Evolutionary conservation across 1,140 invertebrate genomes (phyloP).

Genomic region (Brachionus koreanus): DNA sequence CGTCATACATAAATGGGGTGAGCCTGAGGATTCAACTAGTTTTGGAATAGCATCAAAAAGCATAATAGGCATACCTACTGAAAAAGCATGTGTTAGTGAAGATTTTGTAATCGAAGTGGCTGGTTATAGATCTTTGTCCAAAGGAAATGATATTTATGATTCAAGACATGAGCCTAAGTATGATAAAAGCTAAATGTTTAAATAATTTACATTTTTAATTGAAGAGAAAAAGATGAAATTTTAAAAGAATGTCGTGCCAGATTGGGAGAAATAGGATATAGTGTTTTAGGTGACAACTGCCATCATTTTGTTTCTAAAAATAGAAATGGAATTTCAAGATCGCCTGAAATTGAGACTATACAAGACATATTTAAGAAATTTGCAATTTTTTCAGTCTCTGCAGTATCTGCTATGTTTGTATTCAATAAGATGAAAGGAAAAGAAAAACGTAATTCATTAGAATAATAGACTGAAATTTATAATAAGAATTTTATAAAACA

Average conservation of each 20-base stretch:
- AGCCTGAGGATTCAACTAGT: not conserved
- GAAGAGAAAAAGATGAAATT: conserved; percentile 22
- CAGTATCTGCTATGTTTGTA: not conserved
- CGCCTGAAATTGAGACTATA: not conserved
- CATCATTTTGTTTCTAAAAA: not conserved
- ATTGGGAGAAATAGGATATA: conserved; percentile 19
- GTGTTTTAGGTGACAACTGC: not conserved
- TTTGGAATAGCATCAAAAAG: not conserved
- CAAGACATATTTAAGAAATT: not conserved
- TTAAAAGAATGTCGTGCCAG: not conserved
- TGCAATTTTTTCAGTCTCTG: too few relatives aligned
- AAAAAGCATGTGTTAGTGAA: conserved; percentile 29
- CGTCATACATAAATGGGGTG: conserved; percentile 10
- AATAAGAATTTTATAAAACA: too few relatives aligned
- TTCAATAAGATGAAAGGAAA: not conserved
- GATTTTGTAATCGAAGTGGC: conserved; percentile 39
- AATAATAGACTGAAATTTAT: too few relatives aligned
- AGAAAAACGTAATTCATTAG: not conserved
- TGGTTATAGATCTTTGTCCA: not conserved
- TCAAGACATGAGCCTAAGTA: not conserved
- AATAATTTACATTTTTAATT: not conserved
- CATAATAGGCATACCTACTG: conserved; percentile 5
- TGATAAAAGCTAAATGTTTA: not conserved
- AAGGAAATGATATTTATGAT: conserved; percentile 5
- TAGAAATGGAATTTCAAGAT: not conserved